A percentile compares a stretch with the other conserved stretches of the same genome.
These are phyloP conservation scores for Acanthosepion pharaonis DNA, from an alignment of 2,888 invertebrate species.

Conservation along the genomic window DNA sequence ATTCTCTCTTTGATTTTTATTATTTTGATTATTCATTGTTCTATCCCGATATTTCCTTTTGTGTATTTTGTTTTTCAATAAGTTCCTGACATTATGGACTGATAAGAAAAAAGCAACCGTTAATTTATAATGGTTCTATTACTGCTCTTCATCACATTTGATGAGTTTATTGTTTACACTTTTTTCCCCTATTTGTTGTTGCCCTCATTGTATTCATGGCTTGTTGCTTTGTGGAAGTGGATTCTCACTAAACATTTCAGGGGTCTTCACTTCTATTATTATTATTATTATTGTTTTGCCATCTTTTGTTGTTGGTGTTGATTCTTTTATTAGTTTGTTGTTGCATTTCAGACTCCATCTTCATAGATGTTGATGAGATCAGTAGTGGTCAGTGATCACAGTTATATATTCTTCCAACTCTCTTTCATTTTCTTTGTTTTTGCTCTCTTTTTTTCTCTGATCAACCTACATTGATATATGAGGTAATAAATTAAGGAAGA, in stretches of 20 bases:
- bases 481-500: background rate
- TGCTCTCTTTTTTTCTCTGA: background rate
- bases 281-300: background rate
- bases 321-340: background rate
- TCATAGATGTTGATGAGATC: background rate
- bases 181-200: background rate
- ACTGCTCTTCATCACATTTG: background rate
- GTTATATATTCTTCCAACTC: background rate
- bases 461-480: background rate
- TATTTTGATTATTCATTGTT: conserved; percentile 6
- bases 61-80: too few relatives aligned
- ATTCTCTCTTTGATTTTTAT: conserved; percentile 1
- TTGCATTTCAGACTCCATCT: background rate
- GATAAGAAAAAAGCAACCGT: too few relatives aligned
- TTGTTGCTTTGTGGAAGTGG: background rate
- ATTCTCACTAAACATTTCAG: background rate
- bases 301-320: background rate
- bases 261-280: background rate
- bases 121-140: too few relatives aligned
- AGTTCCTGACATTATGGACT: too few relatives aligned
- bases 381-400: too few relatives aligned
- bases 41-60: background rate
- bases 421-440: background rate
- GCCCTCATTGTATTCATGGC: background rate
- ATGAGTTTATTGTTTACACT: background rate